A percentile compares a stretch with the other conserved stretches of the same genome.
These are phyloP conservation scores for Epizoanthus rinbou DNA, from an alignment of 92 coral and sea anemone genomes.

Conservation along the genomic window DNA sequence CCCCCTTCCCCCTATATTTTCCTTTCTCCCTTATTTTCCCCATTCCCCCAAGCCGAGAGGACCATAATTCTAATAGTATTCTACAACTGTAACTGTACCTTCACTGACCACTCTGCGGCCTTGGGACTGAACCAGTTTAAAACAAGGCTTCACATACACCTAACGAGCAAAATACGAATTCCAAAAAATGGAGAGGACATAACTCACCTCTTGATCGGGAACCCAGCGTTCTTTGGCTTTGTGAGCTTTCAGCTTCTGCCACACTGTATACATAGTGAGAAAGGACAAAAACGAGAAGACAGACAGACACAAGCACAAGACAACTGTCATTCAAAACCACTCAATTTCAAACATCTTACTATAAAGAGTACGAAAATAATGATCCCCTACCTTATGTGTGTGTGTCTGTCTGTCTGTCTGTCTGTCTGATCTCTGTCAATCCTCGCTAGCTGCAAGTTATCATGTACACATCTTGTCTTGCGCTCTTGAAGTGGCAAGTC, in stretches of 20 bases:
- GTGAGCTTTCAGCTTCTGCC: conserved; percentile 94
- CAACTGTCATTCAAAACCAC: conserved; percentile 31
- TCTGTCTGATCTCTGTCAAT: neutral
- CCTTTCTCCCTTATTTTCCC: no score
- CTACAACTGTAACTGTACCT: no score
- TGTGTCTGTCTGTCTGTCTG: neutral
- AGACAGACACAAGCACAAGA: conserved; percentile 8
- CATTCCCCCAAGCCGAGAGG: no score
- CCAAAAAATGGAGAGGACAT: neutral
- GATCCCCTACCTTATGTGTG: no score
- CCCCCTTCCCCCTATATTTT: no score
- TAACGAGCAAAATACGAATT: no score
- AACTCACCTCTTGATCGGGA: conserved; percentile 89
- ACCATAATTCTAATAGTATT: no score
- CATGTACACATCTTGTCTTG: neutral
- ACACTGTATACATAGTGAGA: conserved; percentile 59
- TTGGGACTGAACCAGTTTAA: no score
- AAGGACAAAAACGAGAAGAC: neutral
- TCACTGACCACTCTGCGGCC: no score
- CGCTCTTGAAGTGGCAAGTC: no score
- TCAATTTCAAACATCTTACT: neutral
- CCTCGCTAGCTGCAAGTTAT: neutral
- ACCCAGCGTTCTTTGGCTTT: conserved; percentile 98
- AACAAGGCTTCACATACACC: no score
- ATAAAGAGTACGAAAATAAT: no score